phyloP scores from a whole-genome alignment of 2,113 vertebrate species.

The Osmerus mordax region DNA sequence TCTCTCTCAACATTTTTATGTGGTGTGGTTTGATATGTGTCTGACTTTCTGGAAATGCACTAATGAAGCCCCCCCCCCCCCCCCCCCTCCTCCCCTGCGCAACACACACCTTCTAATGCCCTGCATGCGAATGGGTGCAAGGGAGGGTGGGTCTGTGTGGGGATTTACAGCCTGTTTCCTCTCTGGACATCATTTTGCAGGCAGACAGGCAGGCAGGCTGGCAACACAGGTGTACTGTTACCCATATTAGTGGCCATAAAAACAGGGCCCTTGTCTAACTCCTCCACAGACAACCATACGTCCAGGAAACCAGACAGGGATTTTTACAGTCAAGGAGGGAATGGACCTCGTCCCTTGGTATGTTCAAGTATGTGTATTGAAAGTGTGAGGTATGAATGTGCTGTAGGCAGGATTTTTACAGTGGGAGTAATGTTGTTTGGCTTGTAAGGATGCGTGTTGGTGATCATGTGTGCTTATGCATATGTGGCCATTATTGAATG shows the following conservation, averaged over 20 bases:
- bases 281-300: constrained; percentile 18
- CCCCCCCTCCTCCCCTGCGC: too few relatives aligned
- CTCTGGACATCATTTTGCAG: constrained; percentile 33
- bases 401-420: too few relatives aligned
- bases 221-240: constrained; percentile 73
- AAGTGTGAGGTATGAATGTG: too few relatives aligned
- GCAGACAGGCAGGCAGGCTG: constrained; percentile 44
- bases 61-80: neutral
- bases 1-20: too few relatives aligned
- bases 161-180: constrained; percentile 52
- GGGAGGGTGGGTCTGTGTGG: constrained; percentile 28
- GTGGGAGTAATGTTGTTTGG: too few relatives aligned
- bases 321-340: constrained; percentile 62
- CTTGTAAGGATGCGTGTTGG: constrained; percentile 2
- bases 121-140: constrained; percentile 18
- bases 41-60: too few relatives aligned
- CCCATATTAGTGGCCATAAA: constrained; percentile 68
- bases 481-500: neutral
- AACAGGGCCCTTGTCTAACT: constrained; percentile 34
- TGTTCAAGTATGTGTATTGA: too few relatives aligned
- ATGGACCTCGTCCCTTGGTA: constrained; percentile 38
- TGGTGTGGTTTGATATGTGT: too few relatives aligned
- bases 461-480: constrained; percentile 8
- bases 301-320: constrained; percentile 32
- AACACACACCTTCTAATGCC: constrained; percentile 11